phyloP scores from a whole-genome alignment of 2,113 vertebrate species.

The Nesoenas mayeri region DNA sequence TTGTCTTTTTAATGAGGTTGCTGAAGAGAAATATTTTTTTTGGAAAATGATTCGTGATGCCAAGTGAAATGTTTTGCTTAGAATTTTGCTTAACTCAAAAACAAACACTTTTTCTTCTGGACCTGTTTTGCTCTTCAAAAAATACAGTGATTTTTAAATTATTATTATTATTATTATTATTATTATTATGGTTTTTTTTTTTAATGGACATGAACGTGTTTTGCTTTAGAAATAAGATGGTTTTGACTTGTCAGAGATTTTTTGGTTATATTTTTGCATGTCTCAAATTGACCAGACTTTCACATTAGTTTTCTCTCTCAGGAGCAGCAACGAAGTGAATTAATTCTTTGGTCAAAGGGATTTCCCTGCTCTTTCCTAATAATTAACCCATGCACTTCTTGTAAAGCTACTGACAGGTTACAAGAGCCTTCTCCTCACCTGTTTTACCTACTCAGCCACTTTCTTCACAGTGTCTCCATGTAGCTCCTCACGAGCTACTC shows the following conservation, averaged over 20 bases:
- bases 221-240: background rate
- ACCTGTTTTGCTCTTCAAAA: background rate
- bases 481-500: background rate
- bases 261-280: background rate
- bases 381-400: background rate
- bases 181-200: too few relatives aligned
- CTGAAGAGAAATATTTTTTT: background rate
- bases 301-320: background rate
- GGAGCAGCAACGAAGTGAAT: background rate
- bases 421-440: background rate
- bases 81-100: background rate
- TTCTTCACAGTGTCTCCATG: background rate
- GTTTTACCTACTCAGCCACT: background rate
- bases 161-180: too few relatives aligned
- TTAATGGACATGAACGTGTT: background rate
- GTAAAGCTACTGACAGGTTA: background rate
- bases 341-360: background rate
- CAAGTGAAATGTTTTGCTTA: background rate
- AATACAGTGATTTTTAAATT: background rate
- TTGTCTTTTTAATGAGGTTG: background rate
- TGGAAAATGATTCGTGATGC: background rate
- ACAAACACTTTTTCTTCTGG: background rate
- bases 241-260: background rate
- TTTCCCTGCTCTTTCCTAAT: background rate
- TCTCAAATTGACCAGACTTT: background rate